Evolutionary conservation across 2,888 invertebrate species (phyloP), one percentile per base, ranked within the genome.

Genomic region (Hoplodrina blanda): DNA sequence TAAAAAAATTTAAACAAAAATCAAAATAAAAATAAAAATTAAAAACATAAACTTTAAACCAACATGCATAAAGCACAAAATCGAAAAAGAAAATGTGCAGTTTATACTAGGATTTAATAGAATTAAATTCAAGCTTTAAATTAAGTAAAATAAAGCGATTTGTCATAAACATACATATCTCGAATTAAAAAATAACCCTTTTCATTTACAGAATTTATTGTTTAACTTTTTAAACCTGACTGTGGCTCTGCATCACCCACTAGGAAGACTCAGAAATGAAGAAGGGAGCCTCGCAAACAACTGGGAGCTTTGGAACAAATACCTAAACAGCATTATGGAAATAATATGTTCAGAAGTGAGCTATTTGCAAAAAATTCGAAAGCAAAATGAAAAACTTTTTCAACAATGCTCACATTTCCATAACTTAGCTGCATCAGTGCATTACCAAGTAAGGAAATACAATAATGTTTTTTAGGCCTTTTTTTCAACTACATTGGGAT

Each of bases 201-300:
- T 67, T 53, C 37, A 25, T 68, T 68, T 64, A 17, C 88, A 96
- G 96, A 82, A 84, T 50, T 84, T 89, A 54, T 76, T 96, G 15
- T 96, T 95, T 69, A 91, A 91, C 78, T 80, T 95, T 44, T 81
- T 96, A 30, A 85, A 91, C 72, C 81, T 89, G n/a, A 85, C 89
- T 59, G 87, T 96, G 46, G 64, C 73, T n/a, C 83, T 96, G 44
- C 96, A 96, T 77, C 94, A 96, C 74, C 95, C 96, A 1, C 76
- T 85, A 70, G 95, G 94, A 7, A 89, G 88, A 69, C 76, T 81
- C 13, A 86, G 88, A 52, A 81, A 78, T 30, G 87, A 92, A 63
- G 88, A 90, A 54, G 93, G 93, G 2, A 90, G 93, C 70, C 75
- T 93, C 52, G 95, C 94, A 0, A 80, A 89, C 25, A 87, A 92